Percentiles rank a stretch among this genome's conserved stretches.
These are phyloP conservation scores for Halyomorpha halys DNA, from an alignment of 1,140 invertebrate species.

Conservation along the genomic window DNA sequence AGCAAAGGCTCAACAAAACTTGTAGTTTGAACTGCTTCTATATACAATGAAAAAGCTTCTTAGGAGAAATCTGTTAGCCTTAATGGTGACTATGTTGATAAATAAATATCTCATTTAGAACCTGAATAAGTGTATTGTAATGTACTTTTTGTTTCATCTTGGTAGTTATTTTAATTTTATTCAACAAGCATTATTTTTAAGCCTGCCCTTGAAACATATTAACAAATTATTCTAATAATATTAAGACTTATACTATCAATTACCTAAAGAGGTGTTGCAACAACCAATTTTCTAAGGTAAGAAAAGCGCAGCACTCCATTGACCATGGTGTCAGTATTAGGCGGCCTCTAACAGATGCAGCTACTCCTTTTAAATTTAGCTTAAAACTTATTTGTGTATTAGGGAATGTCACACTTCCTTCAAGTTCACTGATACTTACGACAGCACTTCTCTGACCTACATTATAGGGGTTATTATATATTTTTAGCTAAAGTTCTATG, in stretches of 20 bases:
- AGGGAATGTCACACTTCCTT: neutral
- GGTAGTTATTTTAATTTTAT: too few species aligned
- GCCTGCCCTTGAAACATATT: too few species aligned
- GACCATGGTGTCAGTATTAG: conserved; percentile 50
- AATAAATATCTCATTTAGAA: too few species aligned
- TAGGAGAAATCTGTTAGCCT: too few species aligned
- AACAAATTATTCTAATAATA: too few species aligned
- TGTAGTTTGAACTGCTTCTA: too few species aligned
- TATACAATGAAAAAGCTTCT: too few species aligned
- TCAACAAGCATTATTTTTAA: too few species aligned
- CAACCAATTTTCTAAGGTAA: conserved; percentile 49
- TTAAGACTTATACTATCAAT: neutral
- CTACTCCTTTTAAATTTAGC: neutral
- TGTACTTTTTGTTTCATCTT: too few species aligned
- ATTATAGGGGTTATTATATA: neutral
- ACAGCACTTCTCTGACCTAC: neutral
- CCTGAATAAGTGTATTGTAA: too few species aligned
- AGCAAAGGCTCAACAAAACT: too few species aligned
- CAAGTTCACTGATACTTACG: neutral
- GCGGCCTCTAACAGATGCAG: neutral
- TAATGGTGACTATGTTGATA: too few species aligned
- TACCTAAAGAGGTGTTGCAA: neutral
- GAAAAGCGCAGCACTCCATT: conserved; percentile 38
- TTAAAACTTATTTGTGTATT: neutral
- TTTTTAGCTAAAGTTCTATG: neutral